Percentiles rank a stretch among this genome's conserved stretches.
Conservation (phyloP, 2,113 vertebrate genomes). For the Alosa alosa region DNA sequence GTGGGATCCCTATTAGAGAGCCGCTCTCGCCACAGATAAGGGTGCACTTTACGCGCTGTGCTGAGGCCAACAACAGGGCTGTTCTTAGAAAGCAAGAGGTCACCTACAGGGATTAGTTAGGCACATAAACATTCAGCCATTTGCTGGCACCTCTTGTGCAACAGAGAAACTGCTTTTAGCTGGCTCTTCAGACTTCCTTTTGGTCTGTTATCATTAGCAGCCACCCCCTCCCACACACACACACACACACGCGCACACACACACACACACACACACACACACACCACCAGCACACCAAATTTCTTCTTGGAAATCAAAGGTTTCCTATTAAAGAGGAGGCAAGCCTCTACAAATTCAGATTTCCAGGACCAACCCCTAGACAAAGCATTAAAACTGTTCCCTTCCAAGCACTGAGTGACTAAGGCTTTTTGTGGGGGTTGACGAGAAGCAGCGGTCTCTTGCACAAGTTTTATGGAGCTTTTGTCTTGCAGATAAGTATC, state of each 20-base stretch:
- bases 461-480: constrained; percentile 4
- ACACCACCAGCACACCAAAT: not conserved
- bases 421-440: not conserved
- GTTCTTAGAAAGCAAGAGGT: constrained; percentile 14
- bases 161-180: not conserved
- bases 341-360: not conserved
- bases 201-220: constrained; percentile 1
- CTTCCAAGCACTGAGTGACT: constrained; percentile 9
- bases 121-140: constrained; percentile 7
- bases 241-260: no score
- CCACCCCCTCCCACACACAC: not conserved
- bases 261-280: no score
- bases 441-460: not conserved
- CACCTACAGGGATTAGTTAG: not conserved
- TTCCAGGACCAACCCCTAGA: not conserved
- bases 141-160: constrained; percentile 8
- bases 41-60: not conserved
- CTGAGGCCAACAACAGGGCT: not conserved
- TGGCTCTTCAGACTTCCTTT: not conserved
- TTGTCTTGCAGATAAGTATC: constrained; percentile 34
- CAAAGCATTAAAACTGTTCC: constrained; percentile 1
- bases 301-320: not conserved
- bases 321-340: not conserved
- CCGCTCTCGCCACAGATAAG: not conserved
- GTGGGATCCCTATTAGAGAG: constrained; percentile 40